These are phyloP conservation scores for Oppia nitens DNA, from an alignment of 1,140 invertebrate genomes.

Conservation along the genomic window DNA sequence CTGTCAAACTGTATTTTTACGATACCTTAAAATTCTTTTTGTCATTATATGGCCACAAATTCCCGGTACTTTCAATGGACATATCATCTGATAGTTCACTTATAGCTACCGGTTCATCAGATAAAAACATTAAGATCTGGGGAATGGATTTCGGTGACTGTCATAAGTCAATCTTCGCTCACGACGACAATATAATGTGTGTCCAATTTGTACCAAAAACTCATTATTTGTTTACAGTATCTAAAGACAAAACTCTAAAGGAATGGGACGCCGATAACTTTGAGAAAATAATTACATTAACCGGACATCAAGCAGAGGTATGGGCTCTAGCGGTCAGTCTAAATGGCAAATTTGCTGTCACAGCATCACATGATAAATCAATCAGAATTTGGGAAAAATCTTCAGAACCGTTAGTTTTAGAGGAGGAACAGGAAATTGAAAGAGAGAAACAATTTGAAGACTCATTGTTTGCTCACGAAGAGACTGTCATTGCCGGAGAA, in stretches of 20 bases:
- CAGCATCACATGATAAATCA: slow-evolving; percentile 72
- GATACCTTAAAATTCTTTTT: slow-evolving; percentile 92
- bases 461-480: slow-evolving; percentile 7
- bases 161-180: slow-evolving; percentile 55
- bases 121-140: slow-evolving; percentile 94
- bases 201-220: slow-evolving; percentile 74
- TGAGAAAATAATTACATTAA: slow-evolving; percentile 71
- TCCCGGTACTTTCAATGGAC: slow-evolving; percentile 83
- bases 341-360: slow-evolving; percentile 58
- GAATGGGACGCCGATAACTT: slow-evolving; percentile 94
- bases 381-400: slow-evolving; percentile 72
- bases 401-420: slow-evolving; percentile 70
- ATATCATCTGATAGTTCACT: slow-evolving; percentile 78
- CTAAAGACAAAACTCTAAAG: slow-evolving; percentile 83
- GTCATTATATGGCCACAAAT: slow-evolving; percentile 87
- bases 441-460: slow-evolving; percentile 16
- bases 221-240: slow-evolving; percentile 78
- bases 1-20: slow-evolving; percentile 85
- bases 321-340: slow-evolving; percentile 55
- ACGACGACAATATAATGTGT: slow-evolving; percentile 81
- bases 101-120: slow-evolving; percentile 81
- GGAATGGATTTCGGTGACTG: slow-evolving; percentile 97
- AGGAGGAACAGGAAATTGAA: slow-evolving; percentile 66
- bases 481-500: slow-evolving; percentile 30
- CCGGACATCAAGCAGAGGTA: slow-evolving; percentile 63